phyloP scores from a whole-genome alignment of 2,888 invertebrate species.

The Zaprionus bogoriensis region DNA sequence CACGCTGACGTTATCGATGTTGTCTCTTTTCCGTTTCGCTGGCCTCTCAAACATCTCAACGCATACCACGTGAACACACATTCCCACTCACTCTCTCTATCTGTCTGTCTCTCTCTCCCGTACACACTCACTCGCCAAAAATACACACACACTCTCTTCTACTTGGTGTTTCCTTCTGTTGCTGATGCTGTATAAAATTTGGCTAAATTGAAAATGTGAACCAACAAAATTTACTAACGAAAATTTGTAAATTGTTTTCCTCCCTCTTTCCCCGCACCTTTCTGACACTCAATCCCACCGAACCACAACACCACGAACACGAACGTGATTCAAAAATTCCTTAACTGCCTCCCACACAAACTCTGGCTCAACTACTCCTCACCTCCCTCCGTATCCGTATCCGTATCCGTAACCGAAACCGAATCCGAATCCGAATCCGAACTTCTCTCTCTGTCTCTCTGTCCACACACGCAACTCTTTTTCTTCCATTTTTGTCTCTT shows the following conservation, averaged over 20 bases:
- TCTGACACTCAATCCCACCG: background rate
- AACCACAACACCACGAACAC: background rate
- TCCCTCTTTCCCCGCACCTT: background rate
- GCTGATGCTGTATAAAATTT: slow-evolving; percentile 39
- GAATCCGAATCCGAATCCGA: slow-evolving; percentile 12
- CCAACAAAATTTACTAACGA: slow-evolving; percentile 68
- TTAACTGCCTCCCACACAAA: slow-evolving; percentile 29
- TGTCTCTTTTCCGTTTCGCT: slow-evolving; percentile 17
- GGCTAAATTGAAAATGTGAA: slow-evolving; percentile 44
- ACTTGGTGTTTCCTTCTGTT: slow-evolving; percentile 15
- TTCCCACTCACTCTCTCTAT: background rate
- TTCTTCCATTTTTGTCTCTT: slow-evolving; percentile 3
- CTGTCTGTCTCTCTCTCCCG: background rate
- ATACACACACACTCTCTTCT: slow-evolving; percentile 4
- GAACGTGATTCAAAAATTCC: slow-evolving; percentile 7
- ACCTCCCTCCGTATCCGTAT: slow-evolving; percentile 9
- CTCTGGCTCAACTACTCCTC: slow-evolving; percentile 20
- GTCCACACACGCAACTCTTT: slow-evolving; percentile 21
- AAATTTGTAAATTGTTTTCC: slow-evolving; percentile 62
- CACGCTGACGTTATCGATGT: slow-evolving; percentile 30
- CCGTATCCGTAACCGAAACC: slow-evolving; percentile 19
- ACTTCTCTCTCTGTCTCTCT: slow-evolving; percentile 19
- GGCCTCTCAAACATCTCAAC: slow-evolving; percentile 1
- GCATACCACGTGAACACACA: background rate
- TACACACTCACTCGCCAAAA: background rate